Base-by-base conservation (phyloP, 2,797 vertebrate genomes). In the Bradypodion pumilum region DNA sequence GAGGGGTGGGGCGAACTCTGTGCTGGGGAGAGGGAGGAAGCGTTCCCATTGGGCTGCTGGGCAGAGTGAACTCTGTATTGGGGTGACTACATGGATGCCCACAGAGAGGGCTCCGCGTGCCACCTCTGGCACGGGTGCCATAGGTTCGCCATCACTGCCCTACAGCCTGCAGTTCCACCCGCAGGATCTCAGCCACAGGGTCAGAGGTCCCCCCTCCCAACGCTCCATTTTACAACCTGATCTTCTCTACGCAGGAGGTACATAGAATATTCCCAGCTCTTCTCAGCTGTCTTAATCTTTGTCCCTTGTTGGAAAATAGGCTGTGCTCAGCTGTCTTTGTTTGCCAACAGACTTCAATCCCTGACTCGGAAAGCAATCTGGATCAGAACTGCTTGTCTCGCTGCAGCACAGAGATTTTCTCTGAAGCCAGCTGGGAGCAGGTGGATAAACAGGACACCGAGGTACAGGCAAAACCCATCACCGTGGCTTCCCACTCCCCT, bases 381-480 rank as follows among this genome's bases (percentile, higher is more conserved):
- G 98, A 99, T 95, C 97, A 96, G 90, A 98, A 97, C 97, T 99
- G 98, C 95, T 96, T 99, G 97, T 99, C 99, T 16, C 98, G 96
- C 96, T 99, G 99, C 97, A 99, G 98, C 96, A 98, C 98, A 84
- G 98, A 99, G 96, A 96, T 98, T 91, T 98, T 99, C 95, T 99
- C 98, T 75, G 98, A 99, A 96, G 96, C 97, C 95, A 99, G 98
- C 97, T 99, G 98, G 98, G 98, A 99, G 90, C 98, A 99, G 97
- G 98, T 99, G 96, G 98, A 99, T 96, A 99, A 98, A 95, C 97
- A 98, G 94, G 98, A 99, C 95, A 97, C 97, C 35, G 98, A 99
- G 97, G 98, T 99, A 97, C 94, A 96, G 94, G 93, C 92, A 90
- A 81, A 91, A 90, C 89, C 93, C 93, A 91, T 94, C 92, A 91